Evolutionary conservation across 1,140 invertebrate species (phyloP), one percentile per base, ranked within the genome.

Genomic region (Antheraea pernyi): DNA sequence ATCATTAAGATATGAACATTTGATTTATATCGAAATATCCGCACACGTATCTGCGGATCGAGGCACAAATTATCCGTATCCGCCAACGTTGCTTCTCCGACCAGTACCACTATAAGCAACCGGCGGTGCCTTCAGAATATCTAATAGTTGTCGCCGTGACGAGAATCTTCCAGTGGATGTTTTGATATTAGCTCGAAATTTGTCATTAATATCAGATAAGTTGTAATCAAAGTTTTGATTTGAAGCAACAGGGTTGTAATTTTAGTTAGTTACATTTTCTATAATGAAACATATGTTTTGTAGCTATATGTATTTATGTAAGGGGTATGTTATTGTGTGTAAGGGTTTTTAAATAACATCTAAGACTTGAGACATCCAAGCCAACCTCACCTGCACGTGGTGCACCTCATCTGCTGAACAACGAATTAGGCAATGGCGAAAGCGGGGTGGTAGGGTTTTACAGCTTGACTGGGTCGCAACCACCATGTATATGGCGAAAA

Each of bases 11-110:
- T 53, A 53, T 16, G 11, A 53, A 53, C 46, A 16, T 53, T 53
- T 53, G 10, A 16, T 13, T 53, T 53, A n/a, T 13, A 53, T 53
- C 6, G 16, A 16, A 53, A 53, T 53, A 53, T 16, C 46, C 46
- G 46, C 16, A 53, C 46, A 53, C 46, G 46, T 53, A 53, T 53
- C 46, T 53, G 46, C 46, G 46, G 46, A 53, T 53, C 46, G 13
- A 53, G 46, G 46, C 46, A 16, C 11, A 53, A 53, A 53, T 53
- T 53, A 53, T 53, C 46, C 46, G 46, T 53, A 53, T 53, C 46
- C 46, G 46, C 46, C 46, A 16, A 53, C 16, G 46, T 53, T 53
- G 46, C 46, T 53, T 16, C 8, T 16, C 46, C 13, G 46, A 11
- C 11, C 46, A 53, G 46, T 13, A 13, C 46, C 6, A 53, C 11